Evolutionary conservation across 2,797 vertebrate genomes (phyloP).

Genomic region (Sebastes kiyomatsui): DNA sequence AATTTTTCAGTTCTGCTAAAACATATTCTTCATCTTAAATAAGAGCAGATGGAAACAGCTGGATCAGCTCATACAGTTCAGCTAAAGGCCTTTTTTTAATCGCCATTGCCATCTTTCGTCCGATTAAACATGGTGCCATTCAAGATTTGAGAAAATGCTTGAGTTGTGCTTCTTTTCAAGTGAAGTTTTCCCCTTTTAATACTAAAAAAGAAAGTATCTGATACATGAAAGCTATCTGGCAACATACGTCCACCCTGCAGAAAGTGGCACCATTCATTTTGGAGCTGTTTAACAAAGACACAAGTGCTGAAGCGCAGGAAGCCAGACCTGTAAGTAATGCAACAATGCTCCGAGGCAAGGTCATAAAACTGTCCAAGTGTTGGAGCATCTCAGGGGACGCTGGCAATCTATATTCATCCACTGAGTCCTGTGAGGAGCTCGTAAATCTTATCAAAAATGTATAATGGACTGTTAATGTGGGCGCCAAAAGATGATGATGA

Average conservation of each 20-base stretch:
- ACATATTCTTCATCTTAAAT: background rate
- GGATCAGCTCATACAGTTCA: conserved; percentile 24
- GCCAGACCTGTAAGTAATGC: conserved; percentile 56
- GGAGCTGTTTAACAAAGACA: conserved; percentile 47
- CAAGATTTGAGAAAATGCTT: conserved; percentile 27
- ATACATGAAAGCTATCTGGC: conserved; percentile 27
- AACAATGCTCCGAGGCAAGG: conserved; percentile 70
- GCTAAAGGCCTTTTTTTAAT: conserved; percentile 21
- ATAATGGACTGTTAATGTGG: conserved; percentile 18
- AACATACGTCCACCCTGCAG: conserved; percentile 20
- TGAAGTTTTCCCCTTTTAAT: conserved; percentile 41
- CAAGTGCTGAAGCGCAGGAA: conserved; percentile 59
- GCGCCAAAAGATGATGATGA: background rate
- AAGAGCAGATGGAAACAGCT: conserved; percentile 8
- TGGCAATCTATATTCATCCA: conserved; percentile 41
- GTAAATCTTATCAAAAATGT: conserved; percentile 44
- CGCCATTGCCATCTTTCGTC: background rate
- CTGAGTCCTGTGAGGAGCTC: conserved; percentile 27
- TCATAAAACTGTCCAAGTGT: conserved; percentile 70
- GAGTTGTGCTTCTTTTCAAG: conserved; percentile 42
- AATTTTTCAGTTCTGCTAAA: background rate
- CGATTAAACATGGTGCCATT: conserved; percentile 52
- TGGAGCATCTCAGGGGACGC: conserved; percentile 27
- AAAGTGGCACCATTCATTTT: conserved; percentile 52
- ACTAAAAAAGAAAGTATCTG: background rate